Evolutionary conservation across 2,888 invertebrate species (phyloP).

Genomic region (Dicycla oo): DNA sequence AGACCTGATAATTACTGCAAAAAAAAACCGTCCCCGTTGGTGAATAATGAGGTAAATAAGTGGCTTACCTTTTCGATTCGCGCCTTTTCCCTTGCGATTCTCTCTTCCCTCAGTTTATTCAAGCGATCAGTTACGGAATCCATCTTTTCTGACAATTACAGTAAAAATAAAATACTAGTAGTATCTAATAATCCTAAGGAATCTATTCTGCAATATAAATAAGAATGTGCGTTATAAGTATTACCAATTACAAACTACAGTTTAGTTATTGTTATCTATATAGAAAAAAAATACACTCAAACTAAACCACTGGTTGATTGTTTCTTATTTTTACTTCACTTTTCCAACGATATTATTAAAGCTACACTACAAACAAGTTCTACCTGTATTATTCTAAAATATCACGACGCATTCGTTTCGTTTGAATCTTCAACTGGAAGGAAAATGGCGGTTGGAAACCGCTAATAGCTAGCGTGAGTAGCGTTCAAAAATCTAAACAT

Average conservation of each 20-base stretch:
- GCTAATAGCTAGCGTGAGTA: no score
- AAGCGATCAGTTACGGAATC: slow-evolving; percentile 74
- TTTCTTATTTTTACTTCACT: slow-evolving; percentile 2
- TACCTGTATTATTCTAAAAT: slow-evolving; percentile 5
- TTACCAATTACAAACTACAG: not conserved
- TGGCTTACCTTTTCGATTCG: slow-evolving; percentile 83
- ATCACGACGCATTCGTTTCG: slow-evolving; percentile 16
- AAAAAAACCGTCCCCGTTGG: not conserved
- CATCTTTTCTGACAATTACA: slow-evolving; percentile 50
- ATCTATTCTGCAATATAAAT: not conserved
- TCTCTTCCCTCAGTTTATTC: slow-evolving; percentile 80
- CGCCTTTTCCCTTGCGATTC: slow-evolving; percentile 82
- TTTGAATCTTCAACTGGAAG: slow-evolving; percentile 12
- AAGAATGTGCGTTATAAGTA: not conserved
- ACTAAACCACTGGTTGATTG: not conserved
- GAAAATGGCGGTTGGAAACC: slow-evolving; percentile 55
- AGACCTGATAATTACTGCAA: not conserved
- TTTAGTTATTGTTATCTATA: not conserved
- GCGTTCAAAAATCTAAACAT: slow-evolving; percentile 53
- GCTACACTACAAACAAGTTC: not conserved
- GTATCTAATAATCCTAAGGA: not conserved
- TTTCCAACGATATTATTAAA: not conserved
- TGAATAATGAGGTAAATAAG: not conserved
- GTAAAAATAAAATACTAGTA: not conserved
- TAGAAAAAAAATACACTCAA: not conserved